phyloP scores from a whole-genome alignment of 1,140 invertebrate species.

The Dufourea novaeangliae region DNA sequence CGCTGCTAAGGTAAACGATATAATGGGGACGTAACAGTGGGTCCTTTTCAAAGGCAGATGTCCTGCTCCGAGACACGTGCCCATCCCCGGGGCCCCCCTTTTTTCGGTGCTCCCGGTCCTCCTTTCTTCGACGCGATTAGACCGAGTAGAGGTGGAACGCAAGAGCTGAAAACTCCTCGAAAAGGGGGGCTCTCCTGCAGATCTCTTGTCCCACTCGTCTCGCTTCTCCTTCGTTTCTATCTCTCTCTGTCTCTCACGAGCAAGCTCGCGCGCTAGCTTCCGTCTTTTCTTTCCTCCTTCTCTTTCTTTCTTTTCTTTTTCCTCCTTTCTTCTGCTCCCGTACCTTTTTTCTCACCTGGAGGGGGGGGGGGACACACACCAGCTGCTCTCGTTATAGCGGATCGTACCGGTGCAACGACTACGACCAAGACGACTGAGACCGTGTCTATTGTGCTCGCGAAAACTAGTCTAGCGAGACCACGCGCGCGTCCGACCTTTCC shows the following conservation, averaged over 20 bases:
- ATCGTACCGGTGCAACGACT: conserved; percentile 43
- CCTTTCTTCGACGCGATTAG: conserved; percentile 36
- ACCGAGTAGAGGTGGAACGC: conserved; percentile 28
- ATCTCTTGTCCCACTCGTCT: conserved; percentile 12
- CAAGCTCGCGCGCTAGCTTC: conserved; percentile 20
- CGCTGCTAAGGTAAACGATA: conserved; percentile 75
- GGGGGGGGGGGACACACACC: conserved; percentile 45
- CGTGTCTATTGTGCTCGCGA: conserved; percentile 30
- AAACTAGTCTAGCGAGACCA: conserved; percentile 37
- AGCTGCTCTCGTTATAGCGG: conserved; percentile 52
- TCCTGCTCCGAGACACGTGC: conserved; percentile 77
- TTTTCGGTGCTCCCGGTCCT: conserved; percentile 41
- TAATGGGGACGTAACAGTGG: conserved; percentile 75
- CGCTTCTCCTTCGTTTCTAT: conserved; percentile 13
- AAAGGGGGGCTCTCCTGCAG: conserved; percentile 25
- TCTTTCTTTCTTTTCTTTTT: conserved; percentile 21
- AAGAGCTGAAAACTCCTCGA: conserved; percentile 51
- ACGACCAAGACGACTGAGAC: not conserved
- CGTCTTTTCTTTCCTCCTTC: conserved; percentile 1
- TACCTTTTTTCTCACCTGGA: conserved; percentile 12
- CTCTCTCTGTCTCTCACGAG: not conserved
- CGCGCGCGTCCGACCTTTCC: not conserved
- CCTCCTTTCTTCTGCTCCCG: conserved; percentile 9
- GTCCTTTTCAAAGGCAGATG: conserved; percentile 78
- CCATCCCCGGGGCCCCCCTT: conserved; percentile 56